Percentiles rank a stretch among this genome's conserved stretches.
Evolutionary conservation across 1,140 invertebrate genomes (phyloP).

Genomic region (Periplaneta americana): DNA sequence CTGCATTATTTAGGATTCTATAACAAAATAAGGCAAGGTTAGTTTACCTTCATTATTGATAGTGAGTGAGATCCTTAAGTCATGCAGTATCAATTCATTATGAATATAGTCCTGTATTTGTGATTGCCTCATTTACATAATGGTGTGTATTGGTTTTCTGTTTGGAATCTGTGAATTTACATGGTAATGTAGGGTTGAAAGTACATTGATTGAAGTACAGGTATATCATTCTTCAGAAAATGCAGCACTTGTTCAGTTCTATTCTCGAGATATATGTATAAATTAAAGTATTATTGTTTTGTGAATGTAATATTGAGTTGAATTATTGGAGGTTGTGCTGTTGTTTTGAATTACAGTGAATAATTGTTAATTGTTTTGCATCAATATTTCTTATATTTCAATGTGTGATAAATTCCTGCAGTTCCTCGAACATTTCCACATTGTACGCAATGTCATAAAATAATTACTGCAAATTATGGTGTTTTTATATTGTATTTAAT

Average conservation of each 20-base stretch:
- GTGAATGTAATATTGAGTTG: background rate
- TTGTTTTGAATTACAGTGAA: background rate
- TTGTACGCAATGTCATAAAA: too few relatives aligned
- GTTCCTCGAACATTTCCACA: too few relatives aligned
- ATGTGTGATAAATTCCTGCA: background rate
- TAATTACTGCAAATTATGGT: too few relatives aligned
- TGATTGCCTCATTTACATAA: background rate
- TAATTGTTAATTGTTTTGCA: background rate
- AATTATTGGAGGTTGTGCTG: background rate
- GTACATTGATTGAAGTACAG: background rate
- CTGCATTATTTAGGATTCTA: background rate
- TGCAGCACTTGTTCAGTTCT: background rate
- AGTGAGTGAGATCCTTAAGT: background rate
- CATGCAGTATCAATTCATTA: background rate
- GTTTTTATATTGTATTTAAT: too few relatives aligned
- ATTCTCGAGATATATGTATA: background rate
- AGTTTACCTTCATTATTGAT: background rate
- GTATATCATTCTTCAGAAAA: background rate
- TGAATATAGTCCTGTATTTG: background rate
- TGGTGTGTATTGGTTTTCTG: background rate
- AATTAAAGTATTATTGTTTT: background rate
- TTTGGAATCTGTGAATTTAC: background rate
- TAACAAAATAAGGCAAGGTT: background rate
- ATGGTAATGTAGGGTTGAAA: background rate
- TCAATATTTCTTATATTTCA: background rate